A percentile compares a stretch with the other conserved stretches of the same genome.
phyloP scores from a whole-genome alignment of 2,113 vertebrate species.

The Labrus mixtus region DNA sequence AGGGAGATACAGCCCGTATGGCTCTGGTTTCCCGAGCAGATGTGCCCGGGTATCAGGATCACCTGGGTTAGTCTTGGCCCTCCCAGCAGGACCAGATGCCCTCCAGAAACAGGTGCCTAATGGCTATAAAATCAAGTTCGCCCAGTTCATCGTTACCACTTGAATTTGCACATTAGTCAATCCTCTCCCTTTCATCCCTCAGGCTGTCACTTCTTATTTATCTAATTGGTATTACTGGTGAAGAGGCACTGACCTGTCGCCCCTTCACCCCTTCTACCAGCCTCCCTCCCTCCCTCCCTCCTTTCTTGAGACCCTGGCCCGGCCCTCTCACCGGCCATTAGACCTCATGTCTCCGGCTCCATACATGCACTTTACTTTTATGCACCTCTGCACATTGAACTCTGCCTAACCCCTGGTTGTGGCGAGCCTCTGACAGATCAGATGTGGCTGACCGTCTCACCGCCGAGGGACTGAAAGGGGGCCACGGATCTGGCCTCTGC shows the following conservation, averaged over 20 bases:
- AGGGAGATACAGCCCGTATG: neutral
- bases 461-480: constrained; percentile 23
- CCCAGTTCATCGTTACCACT: constrained; percentile 61
- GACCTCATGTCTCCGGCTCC: constrained; percentile 66
- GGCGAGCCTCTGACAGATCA: constrained; percentile 67
- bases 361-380: constrained; percentile 65
- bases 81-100: constrained; percentile 63
- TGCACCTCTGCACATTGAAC: constrained; percentile 76
- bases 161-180: constrained; percentile 68
- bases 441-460: constrained; percentile 44
- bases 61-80: constrained; percentile 63
- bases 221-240: constrained; percentile 84
- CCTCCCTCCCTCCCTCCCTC: constrained; percentile 45
- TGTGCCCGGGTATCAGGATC: constrained; percentile 56
- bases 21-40: constrained; percentile 74
- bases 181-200: constrained; percentile 78
- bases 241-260: constrained; percentile 78
- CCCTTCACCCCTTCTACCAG: constrained; percentile 56
- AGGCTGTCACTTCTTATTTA: constrained; percentile 82
- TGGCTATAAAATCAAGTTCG: constrained; percentile 71
- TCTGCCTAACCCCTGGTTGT: constrained; percentile 64
- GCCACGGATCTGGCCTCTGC: neutral
- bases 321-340: constrained; percentile 49
- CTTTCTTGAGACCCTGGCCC: constrained; percentile 27
- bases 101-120: constrained; percentile 78